Conservation (phyloP, 2,113 vertebrate species). For the Sylvilagus bachmani region DNA sequence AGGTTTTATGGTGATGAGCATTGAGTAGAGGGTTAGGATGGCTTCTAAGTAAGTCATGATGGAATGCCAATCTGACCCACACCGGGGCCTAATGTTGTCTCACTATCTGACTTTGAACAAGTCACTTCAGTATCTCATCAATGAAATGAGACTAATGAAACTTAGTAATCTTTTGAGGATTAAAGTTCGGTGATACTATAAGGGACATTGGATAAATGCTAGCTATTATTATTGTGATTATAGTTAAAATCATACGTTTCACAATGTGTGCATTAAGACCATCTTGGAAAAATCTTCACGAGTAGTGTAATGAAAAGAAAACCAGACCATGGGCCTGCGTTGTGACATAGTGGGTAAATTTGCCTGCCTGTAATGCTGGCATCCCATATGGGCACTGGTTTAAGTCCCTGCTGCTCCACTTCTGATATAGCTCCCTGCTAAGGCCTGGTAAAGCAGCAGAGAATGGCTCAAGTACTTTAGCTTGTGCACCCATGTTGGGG, state of each 20-base stretch:
- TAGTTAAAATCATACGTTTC: slow-evolving; percentile 18
- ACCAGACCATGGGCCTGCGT: too few relatives aligned
- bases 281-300: slow-evolving; percentile 26
- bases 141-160: slow-evolving; percentile 3
- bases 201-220: slow-evolving; percentile 34
- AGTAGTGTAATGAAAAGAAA: slow-evolving; percentile 26
- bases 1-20: background rate
- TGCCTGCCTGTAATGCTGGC: too few relatives aligned
- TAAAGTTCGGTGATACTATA: slow-evolving; percentile 33
- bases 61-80: background rate
- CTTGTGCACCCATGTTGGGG: too few relatives aligned
- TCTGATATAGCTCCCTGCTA: too few relatives aligned
- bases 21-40: background rate
- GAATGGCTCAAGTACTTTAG: too few relatives aligned
- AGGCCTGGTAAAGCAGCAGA: too few relatives aligned
- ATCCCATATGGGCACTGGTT: too few relatives aligned
- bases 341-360: too few relatives aligned
- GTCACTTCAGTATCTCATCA: slow-evolving; percentile 35
- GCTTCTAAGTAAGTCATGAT: background rate
- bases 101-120: background rate
- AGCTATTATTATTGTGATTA: background rate
- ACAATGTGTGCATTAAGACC: slow-evolving; percentile 24
- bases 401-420: too few relatives aligned
- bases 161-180: background rate
- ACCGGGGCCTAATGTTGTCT: slow-evolving; percentile 1